Evolutionary conservation across 2,888 invertebrate species (phyloP).

Genomic region (Anthophora plumipes): DNA sequence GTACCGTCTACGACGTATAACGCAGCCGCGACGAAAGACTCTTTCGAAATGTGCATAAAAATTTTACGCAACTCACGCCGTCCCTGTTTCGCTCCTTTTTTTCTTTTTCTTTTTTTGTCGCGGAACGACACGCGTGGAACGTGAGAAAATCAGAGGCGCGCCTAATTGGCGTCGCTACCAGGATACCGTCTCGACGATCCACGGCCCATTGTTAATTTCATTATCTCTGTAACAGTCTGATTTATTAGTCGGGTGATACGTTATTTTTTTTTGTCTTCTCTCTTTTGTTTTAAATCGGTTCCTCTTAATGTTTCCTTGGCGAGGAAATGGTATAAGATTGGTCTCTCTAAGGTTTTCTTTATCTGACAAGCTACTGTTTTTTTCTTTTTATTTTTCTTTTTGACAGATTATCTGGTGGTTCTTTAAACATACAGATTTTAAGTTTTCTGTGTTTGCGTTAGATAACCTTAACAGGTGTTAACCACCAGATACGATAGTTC

Average conservation of each 20-base stretch:
- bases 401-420: too few relatives aligned
- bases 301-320: background rate
- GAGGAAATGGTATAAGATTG: background rate
- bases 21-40: constrained; percentile 37
- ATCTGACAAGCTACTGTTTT: background rate
- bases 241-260: background rate
- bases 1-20: background rate
- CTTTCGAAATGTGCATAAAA: constrained; percentile 55
- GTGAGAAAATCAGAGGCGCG: constrained; percentile 39
- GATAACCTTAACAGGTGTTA: background rate
- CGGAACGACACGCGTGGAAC: constrained; percentile 19
- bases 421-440: background rate
- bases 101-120: background rate
- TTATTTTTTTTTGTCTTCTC: background rate
- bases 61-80: constrained; percentile 40
- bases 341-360: background rate
- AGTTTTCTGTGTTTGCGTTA: background rate
- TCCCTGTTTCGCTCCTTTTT: constrained; percentile 1
- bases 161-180: constrained; percentile 29
- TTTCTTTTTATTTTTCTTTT: too few relatives aligned
- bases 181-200: background rate
- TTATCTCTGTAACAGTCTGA: background rate
- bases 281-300: background rate
- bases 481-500: background rate
- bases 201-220: constrained; percentile 1